Evolutionary conservation across 2,888 invertebrate species (phyloP), one percentile per base, ranked within the genome.

Genomic region (Parnassius orleans): DNA sequence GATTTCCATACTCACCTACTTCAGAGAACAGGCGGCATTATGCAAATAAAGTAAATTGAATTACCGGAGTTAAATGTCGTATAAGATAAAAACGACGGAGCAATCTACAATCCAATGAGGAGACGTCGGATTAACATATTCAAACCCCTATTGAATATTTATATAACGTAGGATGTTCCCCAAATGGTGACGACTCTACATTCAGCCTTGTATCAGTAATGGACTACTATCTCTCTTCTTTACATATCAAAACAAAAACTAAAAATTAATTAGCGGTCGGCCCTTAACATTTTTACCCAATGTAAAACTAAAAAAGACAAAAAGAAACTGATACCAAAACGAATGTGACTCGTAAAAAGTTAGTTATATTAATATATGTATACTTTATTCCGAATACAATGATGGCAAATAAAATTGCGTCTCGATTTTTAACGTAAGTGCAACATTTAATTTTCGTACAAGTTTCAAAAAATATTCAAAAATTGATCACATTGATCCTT

Each of bases 41-140:
- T 91, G 91, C 89, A 89, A 91, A 91, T 91, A 86, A 72, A 84
- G 83, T 88, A 91, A 91, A 91, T 91, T 91, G 91, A 91, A 91
- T 91, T 90, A 90, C 91, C 81, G 83, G 90, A 90, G 91, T 90
- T 91, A 91, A 91, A 91, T 91, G 91, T 91, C 86, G 88, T 86
- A 89, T 90, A 86, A 91, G 91, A 91, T 91, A 91, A 91, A 91
- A 91, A 91, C 91, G 90, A 90, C 86, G 80, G 80, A 76, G 88
- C 87, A 84, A 90, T 91, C 90, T 90, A 90, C 90, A 88, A 90
- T 78, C 90, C 90, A 89, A 90, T 90, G 90, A 88, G 89, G 81
- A 89, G 86, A 84, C 83, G 75, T 73, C 75, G 79, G 82, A 90
- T 91, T 91, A 86, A 88, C 90, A 91, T 90, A 90, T 89, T 90